Evolutionary conservation across 2,888 invertebrate genomes (phyloP).

Genomic region (Pristionchus exspectatus): DNA sequence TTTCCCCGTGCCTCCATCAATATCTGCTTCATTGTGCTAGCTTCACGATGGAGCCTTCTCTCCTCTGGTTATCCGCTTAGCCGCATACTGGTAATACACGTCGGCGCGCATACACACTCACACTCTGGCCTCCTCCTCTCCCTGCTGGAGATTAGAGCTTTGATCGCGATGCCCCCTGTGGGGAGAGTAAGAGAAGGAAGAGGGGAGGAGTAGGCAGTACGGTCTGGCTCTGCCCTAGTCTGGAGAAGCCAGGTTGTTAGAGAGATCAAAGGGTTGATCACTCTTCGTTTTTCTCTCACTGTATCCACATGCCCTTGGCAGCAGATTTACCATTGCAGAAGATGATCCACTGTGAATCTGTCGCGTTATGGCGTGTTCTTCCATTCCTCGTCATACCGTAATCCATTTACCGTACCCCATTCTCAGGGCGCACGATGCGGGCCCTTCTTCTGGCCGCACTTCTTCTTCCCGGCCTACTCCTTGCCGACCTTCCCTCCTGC

Average conservation of each 20-base stretch:
- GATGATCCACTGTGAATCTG: background rate
- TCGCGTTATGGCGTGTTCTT: slow-evolving; percentile 36
- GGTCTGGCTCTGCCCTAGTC: background rate
- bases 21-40: slow-evolving; percentile 33
- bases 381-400: slow-evolving; percentile 21
- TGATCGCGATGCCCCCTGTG: background rate
- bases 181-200: background rate
- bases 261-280: background rate
- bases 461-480: slow-evolving; percentile 55
- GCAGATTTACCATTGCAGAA: background rate
- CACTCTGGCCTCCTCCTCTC: background rate
- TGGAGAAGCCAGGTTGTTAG: background rate
- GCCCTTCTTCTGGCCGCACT: slow-evolving; percentile 54
- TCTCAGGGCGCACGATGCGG: slow-evolving; percentile 48
- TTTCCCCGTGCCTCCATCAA: background rate
- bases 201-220: background rate
- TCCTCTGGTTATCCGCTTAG: slow-evolving; percentile 18
- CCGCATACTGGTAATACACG: slow-evolving; percentile 37
- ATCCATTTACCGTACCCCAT: slow-evolving; percentile 29
- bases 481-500: slow-evolving; percentile 75
- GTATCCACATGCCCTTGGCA: slow-evolving; percentile 21
- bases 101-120: background rate
- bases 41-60: slow-evolving; percentile 18
- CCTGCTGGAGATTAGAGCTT: slow-evolving; percentile 39
- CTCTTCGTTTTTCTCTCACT: background rate